phyloP scores from a whole-genome alignment of 2,888 invertebrate species.

The Rambutsinella grinnellia region DNA sequence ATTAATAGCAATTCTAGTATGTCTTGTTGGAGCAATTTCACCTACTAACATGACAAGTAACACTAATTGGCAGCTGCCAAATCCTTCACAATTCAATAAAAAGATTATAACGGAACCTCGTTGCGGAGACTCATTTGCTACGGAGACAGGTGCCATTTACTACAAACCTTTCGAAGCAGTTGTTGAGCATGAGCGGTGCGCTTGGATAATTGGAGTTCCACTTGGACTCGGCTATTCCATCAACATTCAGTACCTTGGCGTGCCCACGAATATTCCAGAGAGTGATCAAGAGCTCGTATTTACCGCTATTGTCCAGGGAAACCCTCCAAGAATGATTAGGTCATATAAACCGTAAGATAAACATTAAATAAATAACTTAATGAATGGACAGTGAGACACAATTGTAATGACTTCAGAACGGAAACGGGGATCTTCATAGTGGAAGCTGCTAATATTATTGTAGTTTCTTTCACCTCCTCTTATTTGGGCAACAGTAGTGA shows the following conservation, averaged over 20 bases:
- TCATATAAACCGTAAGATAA: not conserved
- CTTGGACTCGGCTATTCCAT: not conserved
- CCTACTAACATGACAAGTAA: no score
- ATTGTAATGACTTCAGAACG: no score
- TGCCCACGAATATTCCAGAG: not conserved
- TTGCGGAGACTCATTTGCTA: not conserved
- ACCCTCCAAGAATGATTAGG: not conserved
- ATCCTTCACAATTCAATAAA: not conserved
- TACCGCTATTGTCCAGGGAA: not conserved
- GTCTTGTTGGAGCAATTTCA: no score
- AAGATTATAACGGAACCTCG: not conserved
- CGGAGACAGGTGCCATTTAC: not conserved
- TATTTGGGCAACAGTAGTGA: no score
- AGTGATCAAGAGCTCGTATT: not conserved
- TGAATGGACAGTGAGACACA: no score
- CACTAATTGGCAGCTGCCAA: not conserved
- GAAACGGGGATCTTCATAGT: not conserved
- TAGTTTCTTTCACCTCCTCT: no score
- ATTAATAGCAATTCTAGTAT: no score
- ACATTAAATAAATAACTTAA: not conserved
- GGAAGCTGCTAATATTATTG: not conserved
- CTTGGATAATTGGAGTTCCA: not conserved
- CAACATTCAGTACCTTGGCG: not conserved
- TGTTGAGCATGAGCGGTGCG: not conserved
- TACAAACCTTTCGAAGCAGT: conserved; percentile 3